These are phyloP conservation scores for Chironomus tentans DNA, from an alignment of 2,888 invertebrate species.

Conservation along the genomic window DNA sequence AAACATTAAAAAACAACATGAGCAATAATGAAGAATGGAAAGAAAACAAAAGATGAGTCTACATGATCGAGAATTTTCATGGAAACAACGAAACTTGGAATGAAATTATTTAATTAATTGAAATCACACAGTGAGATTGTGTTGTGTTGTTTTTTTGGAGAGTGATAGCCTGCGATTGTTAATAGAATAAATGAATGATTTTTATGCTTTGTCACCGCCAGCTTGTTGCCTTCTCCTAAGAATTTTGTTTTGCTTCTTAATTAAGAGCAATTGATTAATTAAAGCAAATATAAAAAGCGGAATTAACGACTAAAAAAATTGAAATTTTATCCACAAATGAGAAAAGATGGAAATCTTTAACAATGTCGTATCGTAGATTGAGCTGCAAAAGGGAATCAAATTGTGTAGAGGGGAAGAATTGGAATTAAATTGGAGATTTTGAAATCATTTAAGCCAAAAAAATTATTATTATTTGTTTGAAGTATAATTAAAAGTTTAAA, in stretches of 20 bases:
- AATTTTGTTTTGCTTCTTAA: slow-evolving; percentile 14
- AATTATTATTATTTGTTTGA: too few relatives aligned
- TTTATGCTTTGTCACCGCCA: slow-evolving; percentile 14
- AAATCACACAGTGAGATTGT: slow-evolving; percentile 25
- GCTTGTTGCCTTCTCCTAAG: slow-evolving; percentile 3
- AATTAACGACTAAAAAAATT: background rate
- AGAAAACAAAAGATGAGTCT: background rate
- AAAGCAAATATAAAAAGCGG: slow-evolving; percentile 1
- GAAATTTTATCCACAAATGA: background rate
- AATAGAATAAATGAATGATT: slow-evolving; percentile 10
- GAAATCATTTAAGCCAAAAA: too few relatives aligned
- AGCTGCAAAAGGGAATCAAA: too few relatives aligned
- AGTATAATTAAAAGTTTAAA: too few relatives aligned
- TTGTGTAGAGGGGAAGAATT: too few relatives aligned
- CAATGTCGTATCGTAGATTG: too few relatives aligned
- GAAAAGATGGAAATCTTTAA: background rate
- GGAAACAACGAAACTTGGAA: background rate
- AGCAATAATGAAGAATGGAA: background rate
- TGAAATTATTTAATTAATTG: slow-evolving; percentile 27
- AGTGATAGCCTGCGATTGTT: slow-evolving; percentile 23
- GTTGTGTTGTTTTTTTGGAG: background rate
- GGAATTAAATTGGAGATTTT: too few relatives aligned
- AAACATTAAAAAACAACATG: background rate
- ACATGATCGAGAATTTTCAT: background rate
- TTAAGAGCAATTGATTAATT: slow-evolving; percentile 26